Conservation (phyloP, 2,888 invertebrate genomes). For the Andricus curvator region DNA sequence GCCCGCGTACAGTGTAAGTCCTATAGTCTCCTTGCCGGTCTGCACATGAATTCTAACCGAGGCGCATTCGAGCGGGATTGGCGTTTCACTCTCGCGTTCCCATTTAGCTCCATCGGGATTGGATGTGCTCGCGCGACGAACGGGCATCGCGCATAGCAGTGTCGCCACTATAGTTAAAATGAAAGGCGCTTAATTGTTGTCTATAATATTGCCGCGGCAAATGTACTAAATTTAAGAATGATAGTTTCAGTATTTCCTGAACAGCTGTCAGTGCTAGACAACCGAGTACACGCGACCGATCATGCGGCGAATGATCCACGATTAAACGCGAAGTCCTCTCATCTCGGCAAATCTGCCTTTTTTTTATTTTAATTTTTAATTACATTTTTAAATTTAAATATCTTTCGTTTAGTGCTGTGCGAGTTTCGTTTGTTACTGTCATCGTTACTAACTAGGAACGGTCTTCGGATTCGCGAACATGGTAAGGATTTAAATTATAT, state of each 20-base stretch:
- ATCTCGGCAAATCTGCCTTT: not conserved
- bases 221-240: conserved; percentile 73
- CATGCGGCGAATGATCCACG: conserved; percentile 64
- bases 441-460: not conserved
- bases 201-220: conserved; percentile 69
- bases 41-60: conserved; percentile 58
- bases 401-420: conserved; percentile 4
- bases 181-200: conserved; percentile 76
- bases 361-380: not conserved
- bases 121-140: conserved; percentile 59
- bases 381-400: not conserved
- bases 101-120: conserved; percentile 71
- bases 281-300: conserved; percentile 61
- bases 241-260: conserved; percentile 78
- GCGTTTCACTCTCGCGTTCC: conserved; percentile 77
- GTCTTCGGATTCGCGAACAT: conserved; percentile 25
- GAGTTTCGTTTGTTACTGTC: not conserved
- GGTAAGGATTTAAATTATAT: not conserved
- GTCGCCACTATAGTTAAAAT: conserved; percentile 76
- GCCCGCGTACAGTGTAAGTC: not conserved
- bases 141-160: conserved; percentile 67
- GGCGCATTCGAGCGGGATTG: conserved; percentile 63
- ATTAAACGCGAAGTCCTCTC: conserved; percentile 47
- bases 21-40: conserved; percentile 45
- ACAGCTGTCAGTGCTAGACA: conserved; percentile 77